A percentile compares a stretch with the other conserved stretches of the same genome.
These are phyloP conservation scores for Phorcus lineatus DNA, from an alignment of 2,888 invertebrate species.

Conservation along the genomic window DNA sequence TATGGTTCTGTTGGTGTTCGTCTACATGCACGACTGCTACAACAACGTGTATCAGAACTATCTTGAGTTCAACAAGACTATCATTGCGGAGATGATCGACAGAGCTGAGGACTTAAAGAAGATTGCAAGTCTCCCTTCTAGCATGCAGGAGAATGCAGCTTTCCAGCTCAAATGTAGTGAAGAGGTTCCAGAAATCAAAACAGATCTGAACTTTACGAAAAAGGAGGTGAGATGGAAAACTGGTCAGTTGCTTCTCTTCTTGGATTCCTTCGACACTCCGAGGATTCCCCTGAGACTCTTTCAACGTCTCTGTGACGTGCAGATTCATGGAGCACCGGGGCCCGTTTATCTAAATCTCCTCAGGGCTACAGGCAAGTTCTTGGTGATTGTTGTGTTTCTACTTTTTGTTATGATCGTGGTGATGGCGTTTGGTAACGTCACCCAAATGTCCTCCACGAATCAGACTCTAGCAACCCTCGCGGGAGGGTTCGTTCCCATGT, in stretches of 20 bases:
- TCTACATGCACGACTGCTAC: slow-evolving; percentile 74
- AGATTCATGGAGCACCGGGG: slow-evolving; percentile 71
- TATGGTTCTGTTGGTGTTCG: slow-evolving; percentile 68
- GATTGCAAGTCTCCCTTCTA: slow-evolving; percentile 65
- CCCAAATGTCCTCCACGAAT: slow-evolving; percentile 71
- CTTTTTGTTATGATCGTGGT: slow-evolving; percentile 72
- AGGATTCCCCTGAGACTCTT: slow-evolving; percentile 71
- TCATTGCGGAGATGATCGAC: slow-evolving; percentile 70
- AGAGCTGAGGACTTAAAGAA: slow-evolving; percentile 69
- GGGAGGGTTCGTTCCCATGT: slow-evolving; percentile 71
- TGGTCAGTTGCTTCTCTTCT: slow-evolving; percentile 71
- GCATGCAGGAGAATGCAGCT: slow-evolving; percentile 69
- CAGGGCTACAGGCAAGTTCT: slow-evolving; percentile 68
- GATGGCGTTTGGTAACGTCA: slow-evolving; percentile 70
- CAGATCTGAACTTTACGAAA: slow-evolving; percentile 59
- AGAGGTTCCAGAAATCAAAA: slow-evolving; percentile 60
- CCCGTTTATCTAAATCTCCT: slow-evolving; percentile 70
- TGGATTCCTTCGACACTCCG: slow-evolving; percentile 71
- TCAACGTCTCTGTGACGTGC: slow-evolving; percentile 67
- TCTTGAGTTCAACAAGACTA: slow-evolving; percentile 69
- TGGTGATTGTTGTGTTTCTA: slow-evolving; percentile 70
- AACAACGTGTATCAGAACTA: slow-evolving; percentile 74
- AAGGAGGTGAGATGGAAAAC: slow-evolving; percentile 67
- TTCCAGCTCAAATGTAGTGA: slow-evolving; percentile 66
- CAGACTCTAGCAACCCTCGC: slow-evolving; percentile 70